Conservation (phyloP, 2,113 vertebrate genomes). For the Meriones unguiculatus region DNA sequence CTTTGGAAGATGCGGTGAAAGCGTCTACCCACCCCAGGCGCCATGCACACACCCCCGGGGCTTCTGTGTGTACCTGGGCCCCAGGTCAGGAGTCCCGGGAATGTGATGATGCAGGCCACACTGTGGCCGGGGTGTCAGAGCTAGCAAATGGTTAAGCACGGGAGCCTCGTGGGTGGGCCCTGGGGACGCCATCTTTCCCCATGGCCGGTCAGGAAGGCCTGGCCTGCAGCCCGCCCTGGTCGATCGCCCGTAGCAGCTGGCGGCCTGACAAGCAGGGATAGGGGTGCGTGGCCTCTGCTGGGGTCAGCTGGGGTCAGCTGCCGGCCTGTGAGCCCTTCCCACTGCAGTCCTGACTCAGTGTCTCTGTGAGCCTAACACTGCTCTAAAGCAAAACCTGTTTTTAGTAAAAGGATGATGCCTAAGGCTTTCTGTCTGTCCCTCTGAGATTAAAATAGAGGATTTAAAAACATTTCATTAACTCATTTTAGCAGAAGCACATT, state of each 20-base stretch:
- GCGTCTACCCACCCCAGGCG: neutral
- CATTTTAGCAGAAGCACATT: neutral
- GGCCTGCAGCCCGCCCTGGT: neutral
- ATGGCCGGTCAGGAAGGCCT: neutral
- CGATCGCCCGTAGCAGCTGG: neutral
- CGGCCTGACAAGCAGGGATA: neutral
- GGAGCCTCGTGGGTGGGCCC: neutral
- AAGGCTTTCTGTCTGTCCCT: neutral
- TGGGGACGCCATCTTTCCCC: neutral
- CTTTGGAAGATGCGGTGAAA: constrained; percentile 24
- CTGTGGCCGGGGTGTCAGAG: neutral
- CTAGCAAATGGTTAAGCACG: neutral
- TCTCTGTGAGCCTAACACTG: neutral
- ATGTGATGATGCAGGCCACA: no score
- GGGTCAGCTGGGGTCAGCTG: neutral
- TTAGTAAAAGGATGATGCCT: neutral
- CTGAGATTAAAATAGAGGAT: no score
- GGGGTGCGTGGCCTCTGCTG: neutral
- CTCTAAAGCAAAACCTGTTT: constrained; percentile 24
- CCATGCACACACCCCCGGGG: neutral
- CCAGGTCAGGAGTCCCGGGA: neutral
- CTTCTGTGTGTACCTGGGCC: neutral
- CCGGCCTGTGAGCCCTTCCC: neutral
- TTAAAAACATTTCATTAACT: neutral
- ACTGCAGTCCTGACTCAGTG: neutral